Base-by-base conservation (phyloP, 2,113 vertebrate genomes). In the Alosa alosa region DNA sequence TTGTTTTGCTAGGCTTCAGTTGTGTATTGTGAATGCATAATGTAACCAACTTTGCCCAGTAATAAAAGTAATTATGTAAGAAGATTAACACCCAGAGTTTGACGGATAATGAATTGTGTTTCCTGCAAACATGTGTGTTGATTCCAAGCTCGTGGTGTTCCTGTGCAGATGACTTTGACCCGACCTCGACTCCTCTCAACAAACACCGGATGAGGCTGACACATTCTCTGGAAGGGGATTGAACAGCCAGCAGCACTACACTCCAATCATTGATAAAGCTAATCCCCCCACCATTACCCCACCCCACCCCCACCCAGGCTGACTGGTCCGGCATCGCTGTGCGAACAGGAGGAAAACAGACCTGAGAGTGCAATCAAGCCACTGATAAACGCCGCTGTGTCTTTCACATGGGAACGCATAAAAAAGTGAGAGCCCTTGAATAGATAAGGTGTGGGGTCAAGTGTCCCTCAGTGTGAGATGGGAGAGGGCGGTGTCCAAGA, bases 151-250 rank as follows among this genome's bases (percentile, higher is more conserved):
- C 13, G 17, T 52, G 50, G 7, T 50, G 52, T 60, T 84, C 85
- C 57, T 25, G 84, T 83, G 88, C 85, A 82, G 20, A 44, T 47
- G 89, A 90, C 89, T 68, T 86, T 90, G 91, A 90, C 88, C 91
- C 89, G 88, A 89, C 91, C 89, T 90, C 92, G 88, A 87, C 88
- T 78, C 11, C 83, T 5, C 0, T 68, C 81, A 85, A 39, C 20
- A 60, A 60, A 60, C 55, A 60, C 20, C 55, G 88, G 88, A 90
- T 90, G 92, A 92, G 89, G 90, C 68, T 72, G 89, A 93, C 91
- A 91, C 92, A 88, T 94, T 92, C 90, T 93, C 88, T 60, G 55
- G 18, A 60, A 60, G 55, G 52, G 55, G 55, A 60, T 60, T 60
- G 55, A 60, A 60, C 55, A 6, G 18, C 55, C 55, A 20, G 17